phyloP scores from a whole-genome alignment of 1,140 invertebrate genomes.

The Hetaerina americana region DNA sequence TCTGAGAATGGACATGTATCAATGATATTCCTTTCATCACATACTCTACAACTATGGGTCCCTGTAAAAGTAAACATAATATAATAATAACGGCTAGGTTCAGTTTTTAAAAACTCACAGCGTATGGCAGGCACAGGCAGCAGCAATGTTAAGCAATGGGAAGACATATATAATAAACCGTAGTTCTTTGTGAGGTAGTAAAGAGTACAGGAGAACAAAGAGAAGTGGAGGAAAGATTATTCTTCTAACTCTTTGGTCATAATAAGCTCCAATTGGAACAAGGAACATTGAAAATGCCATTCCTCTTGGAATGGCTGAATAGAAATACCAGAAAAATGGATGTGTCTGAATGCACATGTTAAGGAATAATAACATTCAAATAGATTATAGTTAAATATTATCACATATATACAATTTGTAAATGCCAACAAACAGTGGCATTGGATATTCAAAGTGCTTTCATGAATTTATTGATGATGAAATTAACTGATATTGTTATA shows the following conservation, averaged over 20 bases:
- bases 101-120: conserved; percentile 60
- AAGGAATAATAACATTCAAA: background rate
- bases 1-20: too few species aligned
- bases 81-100: too few species aligned
- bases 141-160: conserved; percentile 85
- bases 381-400: too few species aligned
- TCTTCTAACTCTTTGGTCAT: conserved; percentile 53
- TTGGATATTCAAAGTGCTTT: too few species aligned
- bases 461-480: too few species aligned
- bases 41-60: too few species aligned
- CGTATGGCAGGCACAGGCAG: conserved; percentile 69
- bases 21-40: too few species aligned
- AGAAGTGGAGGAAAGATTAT: conserved; percentile 58
- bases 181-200: conserved; percentile 95
- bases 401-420: too few species aligned
- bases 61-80: too few species aligned
- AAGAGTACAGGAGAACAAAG: conserved; percentile 86
- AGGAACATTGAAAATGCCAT: conserved; percentile 68
- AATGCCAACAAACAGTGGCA: too few species aligned
- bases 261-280: conserved; percentile 62
- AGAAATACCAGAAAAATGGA: conserved; percentile 98
- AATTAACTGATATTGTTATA: too few species aligned
- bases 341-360: conserved; percentile 50
- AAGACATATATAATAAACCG: conserved; percentile 96
- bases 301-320: conserved; percentile 86